phyloP scores from a whole-genome alignment of 2,797 vertebrate genomes.

The Eremophila alpestris region DNA sequence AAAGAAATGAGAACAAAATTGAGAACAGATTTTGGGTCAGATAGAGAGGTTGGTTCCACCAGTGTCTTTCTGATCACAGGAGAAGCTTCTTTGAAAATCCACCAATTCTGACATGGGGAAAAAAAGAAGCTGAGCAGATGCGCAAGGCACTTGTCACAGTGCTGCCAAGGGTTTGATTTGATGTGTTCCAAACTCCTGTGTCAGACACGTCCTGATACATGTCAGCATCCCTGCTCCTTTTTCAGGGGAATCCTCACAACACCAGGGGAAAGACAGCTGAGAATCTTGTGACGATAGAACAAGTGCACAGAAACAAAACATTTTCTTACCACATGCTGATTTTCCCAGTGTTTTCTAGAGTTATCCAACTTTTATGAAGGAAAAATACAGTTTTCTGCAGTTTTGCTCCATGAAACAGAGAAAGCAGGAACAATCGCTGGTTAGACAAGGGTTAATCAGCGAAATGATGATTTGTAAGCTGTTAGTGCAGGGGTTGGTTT shows the following conservation, averaged over 20 bases:
- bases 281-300: background rate
- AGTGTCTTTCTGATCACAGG: background rate
- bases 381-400: background rate
- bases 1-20: background rate
- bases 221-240: rapidly evolving
- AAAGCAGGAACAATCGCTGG: background rate
- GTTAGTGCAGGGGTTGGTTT: background rate
- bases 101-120: rapidly evolving
- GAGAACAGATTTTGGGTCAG: background rate
- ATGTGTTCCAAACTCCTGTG: background rate
- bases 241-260: rapidly evolving
- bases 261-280: rapidly evolving
- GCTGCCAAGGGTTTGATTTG: background rate
- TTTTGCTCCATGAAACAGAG: rapidly evolving
- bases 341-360: background rate
- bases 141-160: background rate
- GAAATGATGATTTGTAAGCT: background rate
- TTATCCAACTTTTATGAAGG: background rate
- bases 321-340: background rate
- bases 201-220: rapidly evolving
- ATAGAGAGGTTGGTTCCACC: background rate
- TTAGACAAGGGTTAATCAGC: background rate
- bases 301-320: rapidly evolving
- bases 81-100: background rate
- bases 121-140: background rate